These are phyloP conservation scores for Seriola quinqueradiata DNA, from an alignment of 2,113 vertebrate genomes.

Conservation along the genomic window DNA sequence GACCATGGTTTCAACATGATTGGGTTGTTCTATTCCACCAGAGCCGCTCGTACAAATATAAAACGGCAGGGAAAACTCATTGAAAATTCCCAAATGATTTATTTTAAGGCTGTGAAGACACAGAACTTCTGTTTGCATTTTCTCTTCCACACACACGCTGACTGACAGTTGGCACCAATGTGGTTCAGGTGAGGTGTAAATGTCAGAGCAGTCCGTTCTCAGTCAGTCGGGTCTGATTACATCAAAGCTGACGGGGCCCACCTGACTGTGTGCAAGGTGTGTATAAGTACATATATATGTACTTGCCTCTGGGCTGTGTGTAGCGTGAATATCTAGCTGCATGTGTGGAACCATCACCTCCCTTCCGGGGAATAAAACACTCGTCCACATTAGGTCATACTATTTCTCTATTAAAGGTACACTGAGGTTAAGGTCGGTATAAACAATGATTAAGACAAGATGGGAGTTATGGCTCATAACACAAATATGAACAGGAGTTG, in stretches of 20 bases:
- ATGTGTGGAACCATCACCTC: too few species aligned
- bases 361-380: too few species aligned
- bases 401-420: too few species aligned
- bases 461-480: too few species aligned
- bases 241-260: constrained; percentile 14
- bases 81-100: background rate
- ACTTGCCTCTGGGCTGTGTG: background rate
- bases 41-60: background rate
- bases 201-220: constrained; percentile 20
- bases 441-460: too few species aligned
- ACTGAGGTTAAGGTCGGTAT: too few species aligned
- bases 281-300: background rate
- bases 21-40: background rate
- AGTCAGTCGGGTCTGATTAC: constrained; percentile 15
- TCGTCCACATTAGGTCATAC: too few species aligned
- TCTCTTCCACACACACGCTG: background rate
- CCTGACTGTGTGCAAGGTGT: constrained; percentile 1
- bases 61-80: background rate
- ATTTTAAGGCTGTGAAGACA: background rate
- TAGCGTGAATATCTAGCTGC: background rate
- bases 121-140: too few species aligned
- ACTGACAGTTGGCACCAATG: background rate
- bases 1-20: background rate
- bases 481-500: too few species aligned
- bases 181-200: constrained; percentile 11